Percentiles rank a stretch among this genome's conserved stretches.
Evolutionary conservation across 2,113 vertebrate species (phyloP).

Genomic region (Petaurus breviceps): DNA sequence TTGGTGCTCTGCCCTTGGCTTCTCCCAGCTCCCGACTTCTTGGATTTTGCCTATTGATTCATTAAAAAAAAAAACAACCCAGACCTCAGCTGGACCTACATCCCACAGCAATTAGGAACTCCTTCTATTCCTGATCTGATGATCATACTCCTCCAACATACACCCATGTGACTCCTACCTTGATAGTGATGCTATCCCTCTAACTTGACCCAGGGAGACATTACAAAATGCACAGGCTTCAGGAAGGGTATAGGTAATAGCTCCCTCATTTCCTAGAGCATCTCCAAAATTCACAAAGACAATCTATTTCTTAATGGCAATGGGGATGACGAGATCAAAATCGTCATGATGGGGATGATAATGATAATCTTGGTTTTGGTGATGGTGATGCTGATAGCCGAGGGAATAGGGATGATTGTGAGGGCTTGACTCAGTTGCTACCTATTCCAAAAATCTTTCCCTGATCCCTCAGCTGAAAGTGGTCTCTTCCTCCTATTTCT

Average conservation of each 20-base stretch:
- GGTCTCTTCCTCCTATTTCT: not conserved
- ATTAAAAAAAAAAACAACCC: not conserved
- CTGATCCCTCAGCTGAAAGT: not conserved
- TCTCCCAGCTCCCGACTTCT: not conserved
- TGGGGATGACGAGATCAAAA: not conserved
- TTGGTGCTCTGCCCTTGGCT: not conserved
- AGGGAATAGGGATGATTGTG: not conserved
- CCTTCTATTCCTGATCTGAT: not conserved
- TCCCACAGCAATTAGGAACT: not conserved
- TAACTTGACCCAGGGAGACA: not conserved
- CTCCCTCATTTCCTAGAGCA: not conserved
- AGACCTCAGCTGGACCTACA: not conserved
- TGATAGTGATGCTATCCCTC: not conserved
- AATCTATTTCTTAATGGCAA: not conserved
- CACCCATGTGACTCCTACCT: not conserved
- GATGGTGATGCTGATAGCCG: not conserved
- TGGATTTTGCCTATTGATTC: not conserved
- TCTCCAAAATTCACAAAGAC: not conserved
- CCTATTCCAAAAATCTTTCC: not conserved
- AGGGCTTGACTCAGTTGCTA: not conserved
- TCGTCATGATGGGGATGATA: not conserved
- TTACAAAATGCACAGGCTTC: not conserved
- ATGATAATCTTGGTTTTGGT: not conserved
- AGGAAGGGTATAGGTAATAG: not conserved
- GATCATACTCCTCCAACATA: not conserved